Evolutionary conservation across 2,797 vertebrate species (phyloP), one percentile per base, ranked within the genome.

Genomic region (Coreius guichenoti): DNA sequence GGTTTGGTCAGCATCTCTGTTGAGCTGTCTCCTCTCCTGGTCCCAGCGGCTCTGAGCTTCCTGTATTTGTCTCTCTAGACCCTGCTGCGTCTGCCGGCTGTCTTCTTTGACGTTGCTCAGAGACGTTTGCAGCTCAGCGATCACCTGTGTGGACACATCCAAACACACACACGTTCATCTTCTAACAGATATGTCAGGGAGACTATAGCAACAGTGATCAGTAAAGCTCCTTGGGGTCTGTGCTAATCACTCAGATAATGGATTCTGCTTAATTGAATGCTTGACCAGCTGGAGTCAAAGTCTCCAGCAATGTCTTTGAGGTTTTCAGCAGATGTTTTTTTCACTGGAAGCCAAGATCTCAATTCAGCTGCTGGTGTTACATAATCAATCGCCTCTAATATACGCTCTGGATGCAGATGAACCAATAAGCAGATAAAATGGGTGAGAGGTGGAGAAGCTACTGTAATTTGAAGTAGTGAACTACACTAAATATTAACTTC

Each of bases 121-220:
- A 54, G 93, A 94, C 21, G 93, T 91, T 94, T 96, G 96, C 80
- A 98, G 96, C 54, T 97, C 97, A 1, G 95, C 94, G 87, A 97
- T 95, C 81, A 96, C 91, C 98, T 99, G 83, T 78, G 93, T 54
- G 2, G 29, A 69, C 73, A 86, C n/a, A 83, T 33, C 54, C 54
- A 68, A 54, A 58, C 58, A 75, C 33, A 61, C 3, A n/a, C 43
- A 47, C 6, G 14, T 47, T 49, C 45, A 49, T 74, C 67, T 69
- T 33, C 7, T 29, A 61, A 26, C 12, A 9, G 2, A 49, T 29
- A 29, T 49, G n/a, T 73, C 43, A 74, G 12, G 3, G 9, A 19
- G 11, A 74, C 72, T 51, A 31, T 17, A 76, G 73, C 73, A 76
- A 56, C 19, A 56, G 74, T 31, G 54, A 77, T 77, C 54, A 77